A percentile compares a stretch with the other conserved stretches of the same genome.
These are phyloP conservation scores for Orthonevra nobilis DNA, from an alignment of 2,888 invertebrate genomes.

Conservation along the genomic window DNA sequence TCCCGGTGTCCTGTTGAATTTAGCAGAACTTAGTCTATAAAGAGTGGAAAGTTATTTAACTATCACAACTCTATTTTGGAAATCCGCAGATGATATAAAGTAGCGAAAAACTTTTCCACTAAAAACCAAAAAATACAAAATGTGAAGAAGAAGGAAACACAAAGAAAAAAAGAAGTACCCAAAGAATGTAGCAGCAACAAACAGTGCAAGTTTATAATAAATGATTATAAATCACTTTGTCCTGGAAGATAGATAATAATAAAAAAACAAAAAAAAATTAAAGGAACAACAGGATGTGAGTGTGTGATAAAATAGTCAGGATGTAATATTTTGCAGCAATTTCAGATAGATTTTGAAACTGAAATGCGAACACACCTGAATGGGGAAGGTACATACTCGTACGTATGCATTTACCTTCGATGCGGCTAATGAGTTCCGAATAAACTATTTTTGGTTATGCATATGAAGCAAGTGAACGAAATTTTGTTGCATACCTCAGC, in stretches of 20 bases:
- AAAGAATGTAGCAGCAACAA: conserved; percentile 53
- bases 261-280: background rate
- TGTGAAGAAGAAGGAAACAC: background rate
- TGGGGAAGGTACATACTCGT: too few relatives aligned
- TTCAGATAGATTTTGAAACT: background rate
- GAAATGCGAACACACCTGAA: too few relatives aligned
- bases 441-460: too few relatives aligned
- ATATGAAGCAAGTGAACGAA: too few relatives aligned
- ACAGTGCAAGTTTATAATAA: conserved; percentile 53
- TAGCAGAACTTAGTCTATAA: conserved; percentile 66
- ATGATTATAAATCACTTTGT: conserved; percentile 65
- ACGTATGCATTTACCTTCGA: too few relatives aligned
- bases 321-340: background rate
- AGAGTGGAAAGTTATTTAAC: conserved; percentile 69
- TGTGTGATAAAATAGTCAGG: conserved; percentile 7
- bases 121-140: conserved; percentile 32
- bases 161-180: conserved; percentile 10
- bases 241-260: conserved; percentile 2
- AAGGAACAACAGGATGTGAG: background rate
- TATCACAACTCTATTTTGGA: conserved; percentile 69
- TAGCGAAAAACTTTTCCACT: conserved; percentile 66
- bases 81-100: conserved; percentile 70
- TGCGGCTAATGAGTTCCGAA: too few relatives aligned
- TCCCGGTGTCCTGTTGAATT: conserved; percentile 66
- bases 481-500: too few relatives aligned